Evolutionary conservation across 2,113 vertebrate species (phyloP), one percentile per base, ranked within the genome.

Genomic region (Centropus bengalensis): DNA sequence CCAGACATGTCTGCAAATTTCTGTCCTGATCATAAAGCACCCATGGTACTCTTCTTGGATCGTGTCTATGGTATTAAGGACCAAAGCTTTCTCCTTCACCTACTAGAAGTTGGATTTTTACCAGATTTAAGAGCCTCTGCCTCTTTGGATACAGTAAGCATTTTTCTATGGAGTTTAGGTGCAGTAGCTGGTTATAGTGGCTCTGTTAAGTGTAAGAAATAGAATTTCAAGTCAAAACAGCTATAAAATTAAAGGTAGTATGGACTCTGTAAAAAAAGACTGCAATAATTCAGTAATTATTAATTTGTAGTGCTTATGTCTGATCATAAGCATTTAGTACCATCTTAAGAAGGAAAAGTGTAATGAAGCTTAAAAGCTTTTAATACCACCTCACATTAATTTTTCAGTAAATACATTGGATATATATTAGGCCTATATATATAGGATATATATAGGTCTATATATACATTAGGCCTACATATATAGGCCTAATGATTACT

Each of bases 31-130:
- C 99, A 99, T 97, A 99, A 99, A 96, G 98, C 99, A 66, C 98
- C 99, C 71, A 99, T 99, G 99, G 99, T 99, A 94, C 98, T 99
- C 78, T 99, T 99, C 96, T 96, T 99, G 97, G 99, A 99, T 94
- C 98, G 99, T 52, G 99, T 99, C 27, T 99, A 99, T 67, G 99
- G 99, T 68, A 98, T 99, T 70, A 99, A 99, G 97, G 99, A 99
- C 97, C 99, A 99, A 97, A 98, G 97, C 85, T 99, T 99, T 74
- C 98, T 99, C 59, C 98, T 99, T 70, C 99, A 99, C 89, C 97
- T 99, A 58, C 93, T 99, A 14, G 99, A 99, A 97, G 99, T 99
- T 95, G 99, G 99, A 83, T 99, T 99, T 97, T 98, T 99, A 92
- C 99, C 99, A 26, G 99, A 99, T 96, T 97, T 99, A 94, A 98